Evolutionary conservation across 2,888 invertebrate genomes (phyloP), one percentile per base, ranked within the genome.

Genomic region (Callosobruchus maculatus): DNA sequence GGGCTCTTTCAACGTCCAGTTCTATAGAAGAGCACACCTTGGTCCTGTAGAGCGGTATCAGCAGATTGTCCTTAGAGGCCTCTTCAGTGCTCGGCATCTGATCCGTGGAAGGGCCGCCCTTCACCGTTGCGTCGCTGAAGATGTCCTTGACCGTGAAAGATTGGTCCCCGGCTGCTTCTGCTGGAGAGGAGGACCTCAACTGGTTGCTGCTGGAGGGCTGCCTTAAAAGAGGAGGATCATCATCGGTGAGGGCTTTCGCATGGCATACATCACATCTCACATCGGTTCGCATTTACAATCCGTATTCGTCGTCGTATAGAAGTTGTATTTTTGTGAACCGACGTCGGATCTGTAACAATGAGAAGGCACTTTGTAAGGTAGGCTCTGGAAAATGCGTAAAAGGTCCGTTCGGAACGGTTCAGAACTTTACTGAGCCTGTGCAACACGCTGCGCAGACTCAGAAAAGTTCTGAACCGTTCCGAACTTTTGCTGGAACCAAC

Each of bases 21-120:
- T 83, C 79, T 74, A 82, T 74, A 7, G 82, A 82, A 0, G 83
- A 82, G 74, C 83, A 83, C 21, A 82, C 68, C 69, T 80, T 81
- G n/a, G 80, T 82, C 22, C 82, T 77, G 5, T 72, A 76, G 21
- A 82, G 71, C 4, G 81, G 80, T 69, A 80, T 80, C 22, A 77
- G 68, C 21, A 72, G 70, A 66, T 81, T 79, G 68, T 26, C 31
- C 30, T 31, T 0, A 49, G 49, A 49, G 1, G 13, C 18, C 4
- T 1, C 49, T 49, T 49, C 49, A 1, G 3, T 18, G 7, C 1
- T 18, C 49, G 49, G 26, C 26, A 26, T 2, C 26, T 26, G 26
- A 26, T 26, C 7, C 3, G 26, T 26, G 7, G 26, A 49, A 0
- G 49, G 49, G 13, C 13, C 49, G 18, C 1, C 18, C 49, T 70